Percentiles rank a stretch among this genome's conserved stretches.
Conservation (phyloP, 1,140 invertebrate genomes). For the Idris sp. region DNA sequence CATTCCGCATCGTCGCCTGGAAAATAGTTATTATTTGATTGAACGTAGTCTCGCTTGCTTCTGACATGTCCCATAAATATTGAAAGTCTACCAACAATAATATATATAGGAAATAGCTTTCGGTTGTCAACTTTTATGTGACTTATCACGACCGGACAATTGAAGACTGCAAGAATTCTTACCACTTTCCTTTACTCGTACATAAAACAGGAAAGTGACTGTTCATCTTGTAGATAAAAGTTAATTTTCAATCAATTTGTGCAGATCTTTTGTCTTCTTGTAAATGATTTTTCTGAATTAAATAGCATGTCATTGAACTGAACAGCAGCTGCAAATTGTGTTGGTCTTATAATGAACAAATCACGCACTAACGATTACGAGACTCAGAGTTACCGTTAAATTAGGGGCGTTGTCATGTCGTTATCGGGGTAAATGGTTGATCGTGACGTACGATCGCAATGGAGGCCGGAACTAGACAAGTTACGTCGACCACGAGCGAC, state of each 20-base stretch:
- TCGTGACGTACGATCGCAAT: slow-evolving; percentile 60
- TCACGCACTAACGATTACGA: slow-evolving; percentile 60
- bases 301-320: slow-evolving; percentile 32
- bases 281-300: slow-evolving; percentile 2
- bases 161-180: slow-evolving; percentile 19
- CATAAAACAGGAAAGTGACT: slow-evolving; percentile 29
- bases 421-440: slow-evolving; percentile 64
- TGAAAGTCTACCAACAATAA: slow-evolving; percentile 54
- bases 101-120: slow-evolving; percentile 45
- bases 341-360: slow-evolving; percentile 61
- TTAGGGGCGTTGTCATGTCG: slow-evolving; percentile 64
- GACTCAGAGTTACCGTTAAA: slow-evolving; percentile 61
- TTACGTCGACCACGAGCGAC: slow-evolving; percentile 60
- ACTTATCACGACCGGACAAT: slow-evolving; percentile 54
- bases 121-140: slow-evolving; percentile 55
- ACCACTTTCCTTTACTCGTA: slow-evolving; percentile 23
- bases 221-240: too few relatives aligned
- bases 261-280: too few relatives aligned
- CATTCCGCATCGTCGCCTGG: slow-evolving; percentile 66
- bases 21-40: slow-evolving; percentile 73
- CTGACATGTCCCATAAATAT: slow-evolving; percentile 69
- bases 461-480: slow-evolving; percentile 58
- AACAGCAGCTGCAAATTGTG: slow-evolving; percentile 24
- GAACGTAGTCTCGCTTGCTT: slow-evolving; percentile 53
- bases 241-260: too few relatives aligned